Base-by-base conservation (phyloP, 2,888 invertebrate genomes). In the Folsomia manolachei region DNA sequence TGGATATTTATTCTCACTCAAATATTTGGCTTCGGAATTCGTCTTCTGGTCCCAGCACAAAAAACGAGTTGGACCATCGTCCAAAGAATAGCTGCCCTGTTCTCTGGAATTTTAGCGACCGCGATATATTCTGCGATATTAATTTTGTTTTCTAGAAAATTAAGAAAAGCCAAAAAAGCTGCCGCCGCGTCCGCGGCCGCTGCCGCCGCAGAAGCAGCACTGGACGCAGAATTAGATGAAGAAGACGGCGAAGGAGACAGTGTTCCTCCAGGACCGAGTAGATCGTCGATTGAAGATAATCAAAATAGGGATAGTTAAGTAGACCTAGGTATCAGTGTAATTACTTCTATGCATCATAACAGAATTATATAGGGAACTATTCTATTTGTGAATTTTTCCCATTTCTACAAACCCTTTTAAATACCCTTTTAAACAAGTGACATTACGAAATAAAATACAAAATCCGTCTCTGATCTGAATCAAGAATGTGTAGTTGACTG, bases 91-190 rank as follows among this genome's bases (percentile, higher is more conserved):
- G 51, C 70, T 27, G 70, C 67, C 24, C 74, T 74, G 18, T 74
- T 74, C 63, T 21, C 71, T 19, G 69, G 69, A 19, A 74, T 74
- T 63, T 63, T 74, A 52, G 51, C 70, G 56, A 71, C 74, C 66
- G 74, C 74, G 65, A 60, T 74, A 19, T 74, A 74, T 61, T 70
- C 69, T 11, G 69, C 71, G 26, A 70, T 74, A 23, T 62, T 74
- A 26, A 70, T 74, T 56, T 21, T 74, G 11, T 71, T 56, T 67
- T 64, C 71, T 14, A 63, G 74, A 27, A 74, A 74, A 26, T 53
- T 71, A n/a, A 18, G 56, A 19, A 56, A 56, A n/a, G 56, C 56
- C 11, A 18, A 21, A n/a, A 56, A 21, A 21, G 56, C 56, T 7
- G 56, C 56, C n/a, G 56, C 56, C 19, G 4, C 7, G 11, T 7